Evolutionary conservation across 2,113 vertebrate species (phyloP), one percentile per base, ranked within the genome.

Genomic region (Eptatretus burgeri): DNA sequence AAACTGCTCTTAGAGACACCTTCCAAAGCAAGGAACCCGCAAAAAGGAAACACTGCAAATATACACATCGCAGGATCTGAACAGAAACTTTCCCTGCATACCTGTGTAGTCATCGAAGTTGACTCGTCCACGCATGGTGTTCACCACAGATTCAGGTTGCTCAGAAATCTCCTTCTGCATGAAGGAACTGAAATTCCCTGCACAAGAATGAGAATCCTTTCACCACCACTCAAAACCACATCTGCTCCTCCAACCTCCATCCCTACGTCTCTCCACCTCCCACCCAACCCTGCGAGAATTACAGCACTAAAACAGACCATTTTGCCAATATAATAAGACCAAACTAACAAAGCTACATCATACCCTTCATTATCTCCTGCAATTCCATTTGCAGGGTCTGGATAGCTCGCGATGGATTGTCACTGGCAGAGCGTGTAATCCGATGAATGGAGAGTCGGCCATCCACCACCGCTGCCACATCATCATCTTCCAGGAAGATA

Each of bases 121-220:
- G 65, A 66, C 65, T 41, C 65, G n/a, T 16, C 65, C 65, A 14
- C 65, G 62, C 65, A 66, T 66, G 11, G 65, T 66, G 62, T 66
- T 66, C 10, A 66, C 65, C 51, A 66, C 65, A 1, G 65, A 66
- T 63, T 66, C 65, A 14, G 65, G 65, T 50, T 66, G 65, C 27
- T 66, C 65, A 20, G 63, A 66, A 51, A 66, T 66, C 63, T 66
- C 65, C 52, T 66, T 66, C 65, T 66, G 65, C 65, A 66, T 66
- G 51, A 66, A 66, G 27, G 65, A 85, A 69, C 87, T 93, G 77
- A 80, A 98, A 75, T 95, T 98, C 50, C 91, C 89, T 98, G 69
- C 0, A 62, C 67, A 62, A 66, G 14, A 64, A 69, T 67, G 66
- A 41, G 27, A 41, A 62, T 62, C 19, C 19, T 19, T 62, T 62